Base-by-base conservation (phyloP, 2,797 vertebrate species). In the Chrysocyon brachyurus region DNA sequence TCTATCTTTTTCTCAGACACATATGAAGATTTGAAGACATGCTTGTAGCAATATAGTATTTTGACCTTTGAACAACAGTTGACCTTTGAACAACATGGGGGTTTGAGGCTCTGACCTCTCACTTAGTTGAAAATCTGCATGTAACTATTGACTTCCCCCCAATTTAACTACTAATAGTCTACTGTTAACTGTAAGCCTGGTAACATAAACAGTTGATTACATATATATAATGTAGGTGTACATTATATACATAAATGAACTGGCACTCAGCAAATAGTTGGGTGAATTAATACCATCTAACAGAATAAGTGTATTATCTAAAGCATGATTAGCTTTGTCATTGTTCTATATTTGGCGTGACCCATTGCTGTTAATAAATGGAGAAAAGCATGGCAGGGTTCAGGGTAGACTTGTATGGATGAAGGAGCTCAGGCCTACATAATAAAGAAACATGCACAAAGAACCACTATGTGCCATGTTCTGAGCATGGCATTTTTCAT, bases 291-390 rank as follows among this genome's bases (percentile, higher is more conserved):
- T 57, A n/a, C 7, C 77, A n/a, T 66, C 59, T 93, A 63, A 66
- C 49, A 75, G 49, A 91, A 77, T 72, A 91, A 95, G 52, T 15
- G 61, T 16, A 54, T 12, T 57, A 85, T 56, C 82, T 90, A 94
- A 28, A 91, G 31, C 46, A 5, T n/a, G 87, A 6, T 63, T 84
- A 87, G 46, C 22, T 84, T 81, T 93, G 26, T 75, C 64, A 70
- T 12, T n/a, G 33, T 49, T 78, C 31, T 73, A n/a, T n/a, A 95
- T 36, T 92, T 87, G 61, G 14, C 16, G 7, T 83, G 57, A 77
- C 26, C 9, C 2, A 28, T 8, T 91, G 33, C 49, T 87, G 3
- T 15, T 52, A 90, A 31, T 75, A 93, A 81, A 24, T 63, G n/a
- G 21, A 91, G 21, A 82, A 1, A 85, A 83, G 59, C 79, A 66